phyloP scores from a whole-genome alignment of 1,140 invertebrate genomes.

The Caenorhabditis inopinata region DNA sequence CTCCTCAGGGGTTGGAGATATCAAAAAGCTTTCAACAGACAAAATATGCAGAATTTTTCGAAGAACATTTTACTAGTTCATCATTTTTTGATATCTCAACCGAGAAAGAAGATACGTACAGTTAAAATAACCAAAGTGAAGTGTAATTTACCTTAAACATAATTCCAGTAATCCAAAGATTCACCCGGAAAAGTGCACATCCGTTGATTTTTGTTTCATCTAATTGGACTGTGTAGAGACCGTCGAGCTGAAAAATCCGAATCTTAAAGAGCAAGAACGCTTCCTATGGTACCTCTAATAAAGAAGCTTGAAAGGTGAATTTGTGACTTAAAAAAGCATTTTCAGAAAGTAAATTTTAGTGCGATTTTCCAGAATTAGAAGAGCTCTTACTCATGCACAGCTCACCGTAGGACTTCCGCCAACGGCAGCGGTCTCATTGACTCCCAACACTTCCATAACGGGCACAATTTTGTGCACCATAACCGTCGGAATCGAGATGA shows the following conservation, averaged over 20 bases:
- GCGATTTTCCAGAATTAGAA: neutral
- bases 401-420: neutral
- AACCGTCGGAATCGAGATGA: conserved; percentile 46
- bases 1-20: too few relatives aligned
- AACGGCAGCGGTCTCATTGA: conserved; percentile 29
- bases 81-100: too few relatives aligned
- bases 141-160: conserved; percentile 48
- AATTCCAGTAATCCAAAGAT: conserved; percentile 50
- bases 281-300: too few relatives aligned
- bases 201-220: conserved; percentile 39
- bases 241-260: neutral
- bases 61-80: too few relatives aligned
- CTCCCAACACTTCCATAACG: conserved; percentile 32
- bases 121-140: too few relatives aligned
- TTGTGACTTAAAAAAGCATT: too few relatives aligned
- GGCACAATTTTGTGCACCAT: conserved; percentile 48
- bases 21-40: too few relatives aligned
- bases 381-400: neutral
- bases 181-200: conserved; percentile 42
- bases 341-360: too few relatives aligned
- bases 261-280: too few relatives aligned
- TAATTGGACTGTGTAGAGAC: conserved; percentile 46
- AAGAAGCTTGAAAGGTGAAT: too few relatives aligned
- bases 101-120: too few relatives aligned
- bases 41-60: too few relatives aligned